phyloP scores from a whole-genome alignment of 2,888 invertebrate genomes.

The Cephus rjabovi region DNA sequence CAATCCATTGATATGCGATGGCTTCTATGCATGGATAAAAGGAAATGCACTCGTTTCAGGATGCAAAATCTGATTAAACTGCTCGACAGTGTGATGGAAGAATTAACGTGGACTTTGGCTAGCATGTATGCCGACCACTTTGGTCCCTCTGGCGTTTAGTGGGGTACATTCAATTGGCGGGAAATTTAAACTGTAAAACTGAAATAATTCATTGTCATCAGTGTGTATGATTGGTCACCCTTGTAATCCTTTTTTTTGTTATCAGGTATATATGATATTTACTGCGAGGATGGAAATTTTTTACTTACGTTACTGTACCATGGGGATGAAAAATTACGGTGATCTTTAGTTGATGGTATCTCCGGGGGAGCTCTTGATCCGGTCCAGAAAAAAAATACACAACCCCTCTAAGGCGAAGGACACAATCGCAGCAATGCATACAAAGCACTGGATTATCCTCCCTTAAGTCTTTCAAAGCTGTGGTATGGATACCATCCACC shows the following conservation, averaged over 20 bases:
- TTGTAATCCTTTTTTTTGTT: background rate
- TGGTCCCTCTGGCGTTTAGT: background rate
- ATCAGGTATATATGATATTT: background rate
- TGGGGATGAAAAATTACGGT: background rate
- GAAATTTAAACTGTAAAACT: background rate
- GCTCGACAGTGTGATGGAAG: background rate
- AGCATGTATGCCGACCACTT: background rate
- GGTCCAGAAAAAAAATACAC: background rate
- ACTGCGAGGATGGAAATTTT: background rate
- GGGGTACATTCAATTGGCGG: background rate
- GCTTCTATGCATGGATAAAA: background rate
- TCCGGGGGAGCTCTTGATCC: background rate
- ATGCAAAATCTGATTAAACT: background rate
- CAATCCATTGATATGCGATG: background rate
- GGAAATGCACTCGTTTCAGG: background rate
- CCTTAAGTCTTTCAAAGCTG: conserved; percentile 15
- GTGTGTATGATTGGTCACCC: background rate
- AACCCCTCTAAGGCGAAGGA: background rate
- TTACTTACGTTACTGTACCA: background rate
- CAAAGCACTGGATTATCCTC: conserved; percentile 20
- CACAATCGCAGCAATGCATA: conserved; percentile 20
- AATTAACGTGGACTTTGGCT: background rate
- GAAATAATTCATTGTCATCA: background rate
- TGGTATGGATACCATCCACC: conserved; percentile 9
- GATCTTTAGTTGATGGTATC: background rate